Evolutionary conservation across 2,113 vertebrate species (phyloP), one percentile per base, ranked within the genome.

Genomic region (Microtus oregoni): DNA sequence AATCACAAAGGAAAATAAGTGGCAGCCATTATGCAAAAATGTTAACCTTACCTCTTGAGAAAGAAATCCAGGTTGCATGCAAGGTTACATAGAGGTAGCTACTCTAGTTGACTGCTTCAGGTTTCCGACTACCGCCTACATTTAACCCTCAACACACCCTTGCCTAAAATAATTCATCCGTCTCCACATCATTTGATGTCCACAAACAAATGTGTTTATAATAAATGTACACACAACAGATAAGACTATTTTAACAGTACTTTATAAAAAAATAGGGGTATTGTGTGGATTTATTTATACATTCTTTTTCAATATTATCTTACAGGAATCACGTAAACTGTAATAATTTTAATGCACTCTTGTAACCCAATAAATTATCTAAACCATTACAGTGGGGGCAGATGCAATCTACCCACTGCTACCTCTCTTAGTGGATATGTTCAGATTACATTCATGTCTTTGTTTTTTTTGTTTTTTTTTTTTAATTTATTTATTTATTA

Each of bases 1-100:
- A 81, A 44, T 86, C 38, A 91, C 17, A n/a, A 32, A 94, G 52
- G 68, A 73, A 85, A 91, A 67, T 52, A 94, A 77, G 73, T 92
- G n/a, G 2, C 9, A 93, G 79, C 32, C 32, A 61, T 85, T 0
- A 0, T 78, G 32, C 28, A 92, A 93, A 77, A 61, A 6, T 89
- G 3, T 55, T 72, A 72, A 72, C 15, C 10, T 79, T 94, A 76
- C 1, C 38, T 41, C 4, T 32, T 65, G 41, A 86, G 9, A 47
- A 4, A 32, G 41, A 65, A 86, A 35, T 12, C 63, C 22, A 61
- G 35, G 14, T 22, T 7, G 58, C 41, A 55, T 4, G 8, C 1
- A 89, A 91, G 38, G 12, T 11, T 5, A 7, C 4, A 30, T 22
- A 22, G 24, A 50, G 20, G 7, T 24, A n/a, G 1, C 1, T 0